Conservation (phyloP, 2,888 invertebrate species). For the Hypomecis punctinalis region DNA sequence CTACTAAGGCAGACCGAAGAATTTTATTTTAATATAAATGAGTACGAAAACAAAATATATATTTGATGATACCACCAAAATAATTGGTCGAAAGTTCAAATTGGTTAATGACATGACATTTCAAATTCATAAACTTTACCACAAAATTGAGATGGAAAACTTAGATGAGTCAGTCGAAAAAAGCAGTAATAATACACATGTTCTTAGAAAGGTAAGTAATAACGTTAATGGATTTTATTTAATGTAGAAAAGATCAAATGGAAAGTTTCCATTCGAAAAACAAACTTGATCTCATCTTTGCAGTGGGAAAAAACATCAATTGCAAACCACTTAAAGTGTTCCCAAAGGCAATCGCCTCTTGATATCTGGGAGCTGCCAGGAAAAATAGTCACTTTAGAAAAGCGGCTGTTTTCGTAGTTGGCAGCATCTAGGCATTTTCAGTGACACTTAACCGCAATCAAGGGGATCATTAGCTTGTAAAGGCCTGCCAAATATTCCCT, state of each 20-base stretch:
- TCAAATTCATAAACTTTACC: background rate
- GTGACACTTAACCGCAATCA: constrained; percentile 84
- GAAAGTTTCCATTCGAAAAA: constrained; percentile 26
- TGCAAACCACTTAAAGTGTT: constrained; percentile 72
- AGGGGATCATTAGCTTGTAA: constrained; percentile 82
- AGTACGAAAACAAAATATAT: background rate
- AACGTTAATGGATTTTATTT: constrained; percentile 19
- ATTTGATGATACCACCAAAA: background rate
- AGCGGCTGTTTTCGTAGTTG: constrained; percentile 81
- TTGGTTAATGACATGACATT: background rate
- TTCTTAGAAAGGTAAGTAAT: constrained; percentile 13
- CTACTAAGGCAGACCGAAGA: too few relatives aligned
- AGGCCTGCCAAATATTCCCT: constrained; percentile 83
- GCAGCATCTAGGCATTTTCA: constrained; percentile 81
- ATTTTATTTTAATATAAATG: too few relatives aligned
- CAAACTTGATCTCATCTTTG: constrained; percentile 21
- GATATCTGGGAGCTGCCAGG: constrained; percentile 77
- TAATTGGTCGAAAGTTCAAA: constrained; percentile 10
- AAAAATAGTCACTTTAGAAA: constrained; percentile 80
- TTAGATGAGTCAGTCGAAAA: constrained; percentile 3
- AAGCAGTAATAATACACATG: constrained; percentile 13
- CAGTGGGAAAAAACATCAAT: constrained; percentile 52
- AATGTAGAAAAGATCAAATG: constrained; percentile 24
- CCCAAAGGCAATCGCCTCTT: constrained; percentile 78
- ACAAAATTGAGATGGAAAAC: constrained; percentile 1